Conservation (phyloP, 2,113 vertebrate genomes). For the Hippocampus abdominalis region DNA sequence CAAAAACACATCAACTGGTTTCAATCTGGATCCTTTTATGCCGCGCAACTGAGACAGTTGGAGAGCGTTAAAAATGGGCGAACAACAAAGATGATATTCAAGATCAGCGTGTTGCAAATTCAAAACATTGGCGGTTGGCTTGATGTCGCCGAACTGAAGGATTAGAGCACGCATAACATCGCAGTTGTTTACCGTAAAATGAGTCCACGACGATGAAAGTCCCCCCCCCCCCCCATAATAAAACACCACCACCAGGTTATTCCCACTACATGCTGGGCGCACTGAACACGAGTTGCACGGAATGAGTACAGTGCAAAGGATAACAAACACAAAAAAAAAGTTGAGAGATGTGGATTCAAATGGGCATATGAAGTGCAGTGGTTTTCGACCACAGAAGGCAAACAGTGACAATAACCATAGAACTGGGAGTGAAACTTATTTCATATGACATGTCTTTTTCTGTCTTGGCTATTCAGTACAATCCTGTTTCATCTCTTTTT, state of each 20-base stretch:
- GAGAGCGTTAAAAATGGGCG: background rate
- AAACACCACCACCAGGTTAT: constrained; percentile 78
- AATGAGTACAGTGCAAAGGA: no score
- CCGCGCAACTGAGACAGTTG: constrained; percentile 1
- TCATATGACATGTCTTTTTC: background rate
- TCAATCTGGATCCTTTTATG: constrained; percentile 40
- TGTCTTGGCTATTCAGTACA: background rate
- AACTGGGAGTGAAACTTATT: no score
- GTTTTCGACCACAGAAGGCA: no score
- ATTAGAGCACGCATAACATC: constrained; percentile 59
- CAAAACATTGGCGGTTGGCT: constrained; percentile 53
- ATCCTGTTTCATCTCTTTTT: background rate
- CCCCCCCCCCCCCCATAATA: background rate
- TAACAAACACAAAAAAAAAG: no score
- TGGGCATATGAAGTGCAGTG: no score
- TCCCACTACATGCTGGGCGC: constrained; percentile 89
- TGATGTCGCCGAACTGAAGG: constrained; percentile 55
- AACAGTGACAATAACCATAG: no score
- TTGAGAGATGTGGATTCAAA: no score
- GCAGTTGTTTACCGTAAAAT: constrained; percentile 52
- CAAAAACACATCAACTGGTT: constrained; percentile 55
- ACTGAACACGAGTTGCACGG: constrained; percentile 70
- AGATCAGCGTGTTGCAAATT: background rate
- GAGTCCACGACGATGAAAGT: constrained; percentile 46
- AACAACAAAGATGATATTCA: background rate